Conservation (phyloP, 2,888 invertebrate species). For the Tyria jacobaeae region DNA sequence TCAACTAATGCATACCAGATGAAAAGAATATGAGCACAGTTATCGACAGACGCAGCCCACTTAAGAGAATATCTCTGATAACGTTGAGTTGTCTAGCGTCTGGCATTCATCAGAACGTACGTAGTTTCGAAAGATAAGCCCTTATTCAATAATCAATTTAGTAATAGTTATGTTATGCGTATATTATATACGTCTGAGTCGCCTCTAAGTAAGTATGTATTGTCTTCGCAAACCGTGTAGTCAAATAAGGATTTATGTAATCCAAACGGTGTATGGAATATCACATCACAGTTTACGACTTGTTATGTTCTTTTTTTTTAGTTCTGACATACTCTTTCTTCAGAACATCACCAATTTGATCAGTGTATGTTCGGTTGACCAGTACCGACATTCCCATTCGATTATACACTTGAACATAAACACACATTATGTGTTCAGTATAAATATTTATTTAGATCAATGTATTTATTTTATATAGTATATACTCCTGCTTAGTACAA, state of each 20-base stretch:
- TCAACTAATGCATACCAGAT: slow-evolving; percentile 51
- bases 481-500: neutral
- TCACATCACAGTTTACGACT: neutral
- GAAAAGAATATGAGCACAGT: slow-evolving; percentile 34
- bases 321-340: no score
- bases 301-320: neutral
- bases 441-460: no score
- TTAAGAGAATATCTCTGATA: slow-evolving; percentile 47
- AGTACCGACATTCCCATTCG: no score
- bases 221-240: neutral
- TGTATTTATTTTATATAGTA: no score
- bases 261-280: neutral
- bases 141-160: neutral
- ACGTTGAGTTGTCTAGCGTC: slow-evolving; percentile 50
- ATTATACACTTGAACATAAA: no score
- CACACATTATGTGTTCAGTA: no score
- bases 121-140: slow-evolving; percentile 17
- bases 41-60: slow-evolving; percentile 40
- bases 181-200: no score
- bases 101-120: slow-evolving; percentile 33
- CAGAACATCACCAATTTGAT: no score
- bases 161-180: neutral
- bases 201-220: no score
- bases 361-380: no score
- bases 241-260: neutral